Evolutionary conservation across 2,797 vertebrate species (phyloP).

Genomic region (Petrocephalus sullivani): DNA sequence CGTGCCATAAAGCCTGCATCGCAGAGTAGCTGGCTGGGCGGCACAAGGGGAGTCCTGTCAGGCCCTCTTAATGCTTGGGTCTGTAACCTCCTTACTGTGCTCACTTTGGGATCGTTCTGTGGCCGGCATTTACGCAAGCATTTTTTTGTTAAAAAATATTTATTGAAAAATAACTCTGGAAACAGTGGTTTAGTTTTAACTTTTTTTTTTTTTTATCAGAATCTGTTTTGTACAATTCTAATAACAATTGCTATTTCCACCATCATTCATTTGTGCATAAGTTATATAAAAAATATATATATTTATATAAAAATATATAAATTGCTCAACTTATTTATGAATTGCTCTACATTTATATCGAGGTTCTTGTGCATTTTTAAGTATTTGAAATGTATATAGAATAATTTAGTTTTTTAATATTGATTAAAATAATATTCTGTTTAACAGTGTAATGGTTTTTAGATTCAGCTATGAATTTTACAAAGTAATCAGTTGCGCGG

Average conservation of each 20-base stretch:
- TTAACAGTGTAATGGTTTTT: no score
- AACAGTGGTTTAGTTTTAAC: not conserved
- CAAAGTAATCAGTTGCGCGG: no score
- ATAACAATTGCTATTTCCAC: not conserved
- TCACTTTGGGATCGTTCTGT: not conserved
- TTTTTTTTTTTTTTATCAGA: not conserved
- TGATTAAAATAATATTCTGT: no score
- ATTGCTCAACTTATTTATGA: no score
- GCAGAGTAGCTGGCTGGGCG: not conserved
- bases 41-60: not conserved
- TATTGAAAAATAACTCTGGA: not conserved
- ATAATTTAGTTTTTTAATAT: no score
- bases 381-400: not conserved
- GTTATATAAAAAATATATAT: no score
- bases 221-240: not conserved
- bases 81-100: not conserved
- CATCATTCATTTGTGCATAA: not conserved
- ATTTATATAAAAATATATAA: no score
- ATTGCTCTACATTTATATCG: not conserved
- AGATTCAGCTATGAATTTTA: no score
- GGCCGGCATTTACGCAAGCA: not conserved
- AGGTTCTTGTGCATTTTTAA: not conserved
- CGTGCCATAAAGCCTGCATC: not conserved
- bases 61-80: not conserved
- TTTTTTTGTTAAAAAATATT: not conserved